A percentile compares a stretch with the other conserved stretches of the same genome.
phyloP scores from a whole-genome alignment of 2,888 invertebrate genomes.

The Torymus tubicola region DNA sequence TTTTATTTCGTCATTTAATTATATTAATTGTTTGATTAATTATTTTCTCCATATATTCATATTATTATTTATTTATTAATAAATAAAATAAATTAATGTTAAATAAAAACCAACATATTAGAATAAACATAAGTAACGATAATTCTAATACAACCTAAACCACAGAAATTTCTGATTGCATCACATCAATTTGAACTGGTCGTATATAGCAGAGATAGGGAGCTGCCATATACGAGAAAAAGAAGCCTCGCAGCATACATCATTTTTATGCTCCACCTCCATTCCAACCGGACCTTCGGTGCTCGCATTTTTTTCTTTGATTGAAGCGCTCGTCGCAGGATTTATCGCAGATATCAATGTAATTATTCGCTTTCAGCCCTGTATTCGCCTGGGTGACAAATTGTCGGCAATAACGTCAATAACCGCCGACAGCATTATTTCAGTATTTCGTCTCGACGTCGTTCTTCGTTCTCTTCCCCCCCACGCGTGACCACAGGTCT shows the following conservation, averaged over 20 bases:
- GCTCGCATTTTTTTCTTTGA: slow-evolving; percentile 43
- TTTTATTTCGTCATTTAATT: no score
- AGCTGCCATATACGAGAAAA: background rate
- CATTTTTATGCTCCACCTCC: slow-evolving; percentile 25
- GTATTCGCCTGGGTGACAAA: slow-evolving; percentile 61
- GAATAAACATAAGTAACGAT: no score
- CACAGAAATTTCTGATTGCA: background rate
- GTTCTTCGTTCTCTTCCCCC: background rate
- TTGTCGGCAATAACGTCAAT: slow-evolving; percentile 67
- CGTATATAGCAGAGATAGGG: background rate
- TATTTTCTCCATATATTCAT: no score
- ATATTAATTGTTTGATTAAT: no score
- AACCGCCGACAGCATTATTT: slow-evolving; percentile 66
- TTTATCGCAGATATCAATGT: slow-evolving; percentile 60
- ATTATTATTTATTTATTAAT: no score
- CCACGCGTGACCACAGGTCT: slow-evolving; percentile 8
- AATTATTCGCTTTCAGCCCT: slow-evolving; percentile 56
- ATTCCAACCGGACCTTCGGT: slow-evolving; percentile 2
- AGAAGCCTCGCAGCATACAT: slow-evolving; percentile 1
- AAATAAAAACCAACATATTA: no score
- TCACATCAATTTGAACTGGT: background rate
- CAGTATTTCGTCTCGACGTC: slow-evolving; percentile 61
- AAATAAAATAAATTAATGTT: no score
- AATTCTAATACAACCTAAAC: background rate
- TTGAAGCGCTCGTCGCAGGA: slow-evolving; percentile 57